phyloP scores from a whole-genome alignment of 2,888 invertebrate genomes.

The Pachymerium ferrugineum region DNA sequence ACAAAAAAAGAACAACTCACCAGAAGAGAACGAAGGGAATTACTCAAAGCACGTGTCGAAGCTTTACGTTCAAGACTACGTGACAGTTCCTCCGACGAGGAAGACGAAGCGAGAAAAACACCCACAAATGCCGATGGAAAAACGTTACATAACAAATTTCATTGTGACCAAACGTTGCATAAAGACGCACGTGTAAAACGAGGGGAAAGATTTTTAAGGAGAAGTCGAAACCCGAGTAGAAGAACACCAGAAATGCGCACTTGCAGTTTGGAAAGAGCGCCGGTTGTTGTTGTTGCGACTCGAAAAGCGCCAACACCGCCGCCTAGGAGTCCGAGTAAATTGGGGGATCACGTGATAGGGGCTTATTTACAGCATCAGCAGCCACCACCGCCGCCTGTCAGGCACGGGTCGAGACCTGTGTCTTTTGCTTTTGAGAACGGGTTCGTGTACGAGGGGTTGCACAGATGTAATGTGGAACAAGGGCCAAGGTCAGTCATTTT shows the following conservation, averaged over 20 bases:
- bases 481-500: constrained; percentile 3
- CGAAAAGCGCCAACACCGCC: constrained; percentile 36
- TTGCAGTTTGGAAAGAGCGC: not conserved
- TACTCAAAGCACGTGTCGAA: constrained; percentile 40
- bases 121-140: not conserved
- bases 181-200: constrained; percentile 52
- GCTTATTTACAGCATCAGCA: not conserved
- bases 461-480: not conserved
- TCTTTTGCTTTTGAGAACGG: constrained; percentile 34
- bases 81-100: constrained; percentile 40
- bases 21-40: constrained; percentile 38
- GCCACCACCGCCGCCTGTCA: constrained; percentile 32
- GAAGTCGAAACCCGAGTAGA: not conserved
- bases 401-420: constrained; percentile 29
- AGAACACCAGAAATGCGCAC: not conserved
- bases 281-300: not conserved
- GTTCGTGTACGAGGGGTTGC: not conserved
- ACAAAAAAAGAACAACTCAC: constrained; percentile 35
- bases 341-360: too few relatives aligned
- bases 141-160: constrained; percentile 28
- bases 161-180: constrained; percentile 35
- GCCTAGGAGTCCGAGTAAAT: constrained; percentile 22
- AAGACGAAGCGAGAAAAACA: not conserved
- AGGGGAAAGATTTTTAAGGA: not conserved
- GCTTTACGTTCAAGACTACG: constrained; percentile 37